phyloP scores from a whole-genome alignment of 2,888 invertebrate genomes.

The Antitype chi region DNA sequence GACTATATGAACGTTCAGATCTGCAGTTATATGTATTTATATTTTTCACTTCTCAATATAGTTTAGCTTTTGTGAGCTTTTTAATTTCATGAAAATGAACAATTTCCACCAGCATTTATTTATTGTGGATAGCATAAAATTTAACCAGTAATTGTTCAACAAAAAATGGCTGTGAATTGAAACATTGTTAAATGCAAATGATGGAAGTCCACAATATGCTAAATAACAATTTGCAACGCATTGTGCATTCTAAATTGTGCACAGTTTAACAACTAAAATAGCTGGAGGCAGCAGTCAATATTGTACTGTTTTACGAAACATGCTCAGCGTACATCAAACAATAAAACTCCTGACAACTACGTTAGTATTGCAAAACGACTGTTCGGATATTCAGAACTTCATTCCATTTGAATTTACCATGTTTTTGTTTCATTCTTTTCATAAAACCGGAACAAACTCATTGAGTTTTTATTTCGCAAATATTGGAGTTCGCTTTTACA shows the following conservation, averaged over 20 bases:
- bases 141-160: constrained; percentile 19
- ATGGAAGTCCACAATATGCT: constrained; percentile 49
- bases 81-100: background rate
- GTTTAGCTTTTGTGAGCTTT: background rate
- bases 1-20: background rate
- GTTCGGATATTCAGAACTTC: constrained; percentile 47
- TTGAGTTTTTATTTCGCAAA: constrained; percentile 57
- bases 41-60: background rate
- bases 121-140: constrained; percentile 21
- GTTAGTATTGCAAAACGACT: constrained; percentile 50
- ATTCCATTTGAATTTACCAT: constrained; percentile 48
- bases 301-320: constrained; percentile 52
- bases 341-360: constrained; percentile 48
- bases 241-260: constrained; percentile 46
- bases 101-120: background rate
- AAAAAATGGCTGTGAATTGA: constrained; percentile 45
- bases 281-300: constrained; percentile 53
- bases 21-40: background rate
- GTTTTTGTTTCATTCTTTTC: constrained; percentile 52
- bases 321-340: constrained; percentile 53
- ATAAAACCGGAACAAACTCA: constrained; percentile 52
- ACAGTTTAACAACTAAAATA: constrained; percentile 53
- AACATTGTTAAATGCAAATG: constrained; percentile 57
- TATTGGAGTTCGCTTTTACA: constrained; percentile 49
- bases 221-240: constrained; percentile 52